Evolutionary conservation across 2,113 vertebrate species (phyloP).

Genomic region (Sminthopsis crassicaudata): DNA sequence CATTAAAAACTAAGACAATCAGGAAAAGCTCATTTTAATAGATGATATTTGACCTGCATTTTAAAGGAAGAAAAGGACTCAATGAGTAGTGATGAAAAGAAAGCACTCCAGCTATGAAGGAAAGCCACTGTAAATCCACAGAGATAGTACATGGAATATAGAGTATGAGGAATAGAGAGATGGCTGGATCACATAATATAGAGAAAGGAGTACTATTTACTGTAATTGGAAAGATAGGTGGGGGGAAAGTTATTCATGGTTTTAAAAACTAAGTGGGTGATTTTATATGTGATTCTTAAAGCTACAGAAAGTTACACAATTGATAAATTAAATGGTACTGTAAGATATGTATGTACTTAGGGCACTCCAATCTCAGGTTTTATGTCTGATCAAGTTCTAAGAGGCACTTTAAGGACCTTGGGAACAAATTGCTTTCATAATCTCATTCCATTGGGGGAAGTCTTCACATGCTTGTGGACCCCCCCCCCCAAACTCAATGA

Average conservation of each 20-base stretch:
- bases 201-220: background rate
- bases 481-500: too few species aligned
- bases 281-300: background rate
- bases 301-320: background rate
- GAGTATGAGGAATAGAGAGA: background rate
- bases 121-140: background rate
- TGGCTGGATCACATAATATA: background rate
- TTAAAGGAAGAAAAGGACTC: background rate
- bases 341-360: too few species aligned
- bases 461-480: too few species aligned
- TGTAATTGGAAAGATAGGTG: background rate
- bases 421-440: too few species aligned
- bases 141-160: too few species aligned
- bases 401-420: too few species aligned
- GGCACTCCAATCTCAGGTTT: too few species aligned
- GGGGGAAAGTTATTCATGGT: background rate
- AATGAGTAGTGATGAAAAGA: background rate
- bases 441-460: too few species aligned
- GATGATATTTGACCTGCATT: background rate
- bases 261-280: background rate
- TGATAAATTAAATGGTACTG: too few species aligned
- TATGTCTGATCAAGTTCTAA: too few species aligned
- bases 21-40: background rate
- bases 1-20: background rate
- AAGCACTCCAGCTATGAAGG: background rate